Base-by-base conservation (phyloP, 2,113 vertebrate genomes). In the Delphinus delphis region DNA sequence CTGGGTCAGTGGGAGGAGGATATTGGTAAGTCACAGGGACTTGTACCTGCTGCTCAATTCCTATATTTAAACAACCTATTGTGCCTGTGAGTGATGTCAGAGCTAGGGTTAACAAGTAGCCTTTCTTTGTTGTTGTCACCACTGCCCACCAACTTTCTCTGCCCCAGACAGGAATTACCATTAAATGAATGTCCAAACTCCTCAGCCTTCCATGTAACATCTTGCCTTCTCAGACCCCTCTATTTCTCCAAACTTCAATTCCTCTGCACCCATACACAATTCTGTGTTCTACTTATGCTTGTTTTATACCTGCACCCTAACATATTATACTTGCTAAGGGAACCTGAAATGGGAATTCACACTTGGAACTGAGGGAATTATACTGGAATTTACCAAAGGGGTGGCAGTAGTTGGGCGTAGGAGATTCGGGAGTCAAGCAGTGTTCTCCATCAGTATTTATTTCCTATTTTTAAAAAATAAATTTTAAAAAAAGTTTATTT, bases 361-460 rank as follows among this genome's bases (percentile, higher is more conserved):
- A 73, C 58, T 97, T 96, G 41, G 53, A 91, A 84, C 15, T 47
- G n/a, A 65, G n/a, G 60, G 33, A 92, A 67, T 60, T 90, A 81
- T 62, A 73, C 7, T 91, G 58, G 44, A 21, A 68, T 94, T 53
- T 92, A 50, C 53, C 25, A 58, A 81, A 63, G 12, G 4, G 76
- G 10, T 38, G 26, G 33, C 93, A 17, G 38, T 44, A 91, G 71
- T 67, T n/a, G 50, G 63, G 6, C 63, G 0, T 50, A 20, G 70
- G 44, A 81, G 26, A 41, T 90, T 90, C 17, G 44, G 65, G 74
- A 90, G n/a, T 20, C 62, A 81, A 88, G 36, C 53, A 77, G 5
- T 14, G 26, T 81, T 33, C 9, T n/a, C 25, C 44, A 84, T 81
- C 2, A 47, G 87, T 84, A 82, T 80, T 38, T 38, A 88, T 83